A percentile compares a stretch with the other conserved stretches of the same genome.
Conservation (phyloP, 2,113 vertebrate genomes). For the Accipiter virgatus region DNA sequence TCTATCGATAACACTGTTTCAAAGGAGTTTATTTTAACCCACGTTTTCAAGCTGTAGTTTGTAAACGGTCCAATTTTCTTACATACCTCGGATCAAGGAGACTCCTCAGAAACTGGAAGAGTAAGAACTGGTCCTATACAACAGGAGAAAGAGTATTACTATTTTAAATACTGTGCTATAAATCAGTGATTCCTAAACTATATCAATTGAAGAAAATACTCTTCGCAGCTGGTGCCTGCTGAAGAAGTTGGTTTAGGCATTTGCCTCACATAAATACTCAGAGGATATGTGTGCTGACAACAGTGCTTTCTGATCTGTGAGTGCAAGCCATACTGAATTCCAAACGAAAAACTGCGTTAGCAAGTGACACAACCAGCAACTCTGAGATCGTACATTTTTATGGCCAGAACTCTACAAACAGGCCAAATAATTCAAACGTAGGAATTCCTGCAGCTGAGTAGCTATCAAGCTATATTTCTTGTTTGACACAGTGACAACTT, state of each 20-base stretch:
- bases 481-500: background rate
- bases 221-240: background rate
- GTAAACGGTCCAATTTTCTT: background rate
- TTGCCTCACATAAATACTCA: background rate
- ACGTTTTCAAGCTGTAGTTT: background rate
- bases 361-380: background rate
- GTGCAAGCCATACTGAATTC: background rate
- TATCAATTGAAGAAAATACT: background rate
- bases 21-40: background rate
- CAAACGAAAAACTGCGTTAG: background rate
- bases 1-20: background rate
- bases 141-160: background rate
- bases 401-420: background rate
- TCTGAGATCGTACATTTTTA: background rate
- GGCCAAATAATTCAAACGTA: background rate
- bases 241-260: background rate
- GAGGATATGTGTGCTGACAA: background rate
- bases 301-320: background rate
- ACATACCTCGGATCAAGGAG: constrained; percentile 89
- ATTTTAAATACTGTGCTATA: background rate
- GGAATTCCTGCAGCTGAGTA: background rate
- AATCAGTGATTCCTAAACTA: background rate
- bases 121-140: constrained; percentile 81
- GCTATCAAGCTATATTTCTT: background rate
- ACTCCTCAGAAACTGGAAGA: constrained; percentile 87